Evolutionary conservation across 92 coral and sea anemone species (phyloP).

Genomic region (Epizoanthus ramosus): DNA sequence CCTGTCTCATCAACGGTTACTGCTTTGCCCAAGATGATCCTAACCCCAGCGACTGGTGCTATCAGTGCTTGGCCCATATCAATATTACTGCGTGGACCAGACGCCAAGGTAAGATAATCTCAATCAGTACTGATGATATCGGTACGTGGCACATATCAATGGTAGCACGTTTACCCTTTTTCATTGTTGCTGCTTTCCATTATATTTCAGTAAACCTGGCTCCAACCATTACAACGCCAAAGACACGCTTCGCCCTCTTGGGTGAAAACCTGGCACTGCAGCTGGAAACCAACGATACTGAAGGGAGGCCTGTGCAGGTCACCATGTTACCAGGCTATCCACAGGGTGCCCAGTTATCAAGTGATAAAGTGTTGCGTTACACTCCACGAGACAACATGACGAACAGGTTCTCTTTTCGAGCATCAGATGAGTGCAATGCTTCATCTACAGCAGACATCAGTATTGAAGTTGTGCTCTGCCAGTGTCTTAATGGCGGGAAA

Average conservation of each 20-base stretch:
- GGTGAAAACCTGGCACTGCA: conserved; percentile 18
- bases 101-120: neutral
- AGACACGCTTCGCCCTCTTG: neutral
- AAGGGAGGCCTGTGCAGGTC: conserved; percentile 40
- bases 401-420: conserved; percentile 17
- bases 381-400: conserved; percentile 23
- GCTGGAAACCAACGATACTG: conserved; percentile 31
- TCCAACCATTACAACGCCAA: conserved; percentile 26
- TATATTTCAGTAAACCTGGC: conserved; percentile 17
- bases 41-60: conserved; percentile 28
- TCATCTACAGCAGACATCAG: conserved; percentile 23
- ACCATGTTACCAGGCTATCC: conserved; percentile 26
- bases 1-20: conserved; percentile 38
- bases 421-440: conserved; percentile 38
- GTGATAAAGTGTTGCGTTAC: conserved; percentile 23
- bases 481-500: conserved; percentile 30
- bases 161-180: neutral
- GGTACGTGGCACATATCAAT: neutral
- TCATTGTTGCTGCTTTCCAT: no score
- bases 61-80: conserved; percentile 25
- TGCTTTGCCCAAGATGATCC: conserved; percentile 31
- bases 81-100: conserved; percentile 23
- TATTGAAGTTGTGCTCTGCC: conserved; percentile 22
- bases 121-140: neutral
- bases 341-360: conserved; percentile 30